Base-by-base conservation (phyloP, 2,888 invertebrate genomes). In the Caenorhabditis sp. region DNA sequence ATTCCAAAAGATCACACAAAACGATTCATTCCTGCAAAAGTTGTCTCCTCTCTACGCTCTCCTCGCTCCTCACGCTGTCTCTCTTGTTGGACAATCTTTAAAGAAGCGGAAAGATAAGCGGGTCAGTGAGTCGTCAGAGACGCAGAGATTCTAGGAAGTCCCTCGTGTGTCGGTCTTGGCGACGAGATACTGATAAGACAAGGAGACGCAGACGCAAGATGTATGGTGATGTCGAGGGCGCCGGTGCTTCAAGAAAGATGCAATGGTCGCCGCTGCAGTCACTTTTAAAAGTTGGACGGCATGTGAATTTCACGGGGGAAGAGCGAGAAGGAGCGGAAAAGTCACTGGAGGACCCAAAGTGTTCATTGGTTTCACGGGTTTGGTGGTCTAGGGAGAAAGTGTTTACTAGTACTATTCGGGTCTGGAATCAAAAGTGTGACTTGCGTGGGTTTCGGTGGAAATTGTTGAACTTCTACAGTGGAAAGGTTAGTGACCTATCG, bases 101-200 rank as follows among this genome's bases (percentile, higher is more conserved):
- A 74, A 74, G 74, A 74, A 74, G 37, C 37, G 60, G 20, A 58
- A 65, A 60, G 74, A 74, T 74, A 74, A 74, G 74, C 65, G 65
- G 65, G 76, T 72, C 72, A 72, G 22, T 26, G 32, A 67, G 51
- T 67, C 50, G 67, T 18, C 6, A 40, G 67, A 76, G 60, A 67
- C 67, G 26, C 53, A 74, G 74, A 56, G 56, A 53, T 22, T n/a
- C 22, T 35, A 55, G 37, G 28, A 18, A 40, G 53, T 40, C 53
- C 64, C 60, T 62, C 62, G 71, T 71, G 71, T 62, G 37, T 61
- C 51, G 35, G 9, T 56, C 62, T 53, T 62, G 28, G 51, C 28
- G 26, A 53, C 1, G 47, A 47, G 55, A 56, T 37, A 56, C 35
- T 47, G 56, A 40, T 56, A 24, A 64, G 53, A 71, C 55, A 13